A percentile compares a stretch with the other conserved stretches of the same genome.
These are phyloP conservation scores for Zaprionus ornatus DNA, from an alignment of 1,140 invertebrate genomes.

Conservation along the genomic window DNA sequence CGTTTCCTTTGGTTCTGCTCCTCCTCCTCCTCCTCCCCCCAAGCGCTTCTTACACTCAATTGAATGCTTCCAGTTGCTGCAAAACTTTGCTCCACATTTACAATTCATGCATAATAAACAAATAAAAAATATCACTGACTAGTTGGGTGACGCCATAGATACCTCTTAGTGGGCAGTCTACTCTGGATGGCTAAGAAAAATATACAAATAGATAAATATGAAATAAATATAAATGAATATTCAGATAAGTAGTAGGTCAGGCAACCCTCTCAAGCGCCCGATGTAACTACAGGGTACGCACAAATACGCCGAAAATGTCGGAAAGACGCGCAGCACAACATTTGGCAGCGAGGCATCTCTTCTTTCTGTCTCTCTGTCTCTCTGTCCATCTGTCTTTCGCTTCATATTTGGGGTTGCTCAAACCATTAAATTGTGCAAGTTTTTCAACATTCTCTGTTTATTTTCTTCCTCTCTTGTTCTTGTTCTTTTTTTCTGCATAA, in stretches of 20 bases:
- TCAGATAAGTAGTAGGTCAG: neutral
- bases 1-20: neutral
- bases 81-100: constrained; percentile 68
- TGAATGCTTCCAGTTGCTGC: constrained; percentile 76
- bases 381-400: neutral
- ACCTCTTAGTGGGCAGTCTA: neutral
- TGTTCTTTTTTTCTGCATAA: constrained; percentile 69
- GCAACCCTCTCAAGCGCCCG: neutral
- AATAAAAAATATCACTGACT: constrained; percentile 57
- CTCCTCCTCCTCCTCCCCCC: neutral
- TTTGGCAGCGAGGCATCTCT: constrained; percentile 42
- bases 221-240: neutral
- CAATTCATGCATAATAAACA: constrained; percentile 80
- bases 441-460: constrained; percentile 53
- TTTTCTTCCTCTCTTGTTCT: constrained; percentile 21
- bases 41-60: constrained; percentile 69
- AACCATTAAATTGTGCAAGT: constrained; percentile 65
- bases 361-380: constrained; percentile 2
- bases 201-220: neutral
- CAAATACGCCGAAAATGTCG: constrained; percentile 40
- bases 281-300: constrained; percentile 13
- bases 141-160: neutral
- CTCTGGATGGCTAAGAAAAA: neutral
- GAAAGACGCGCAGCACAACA: constrained; percentile 45
- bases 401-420: constrained; percentile 23